Percentiles rank a stretch among this genome's conserved stretches.
Evolutionary conservation across 2,888 invertebrate genomes (phyloP).

Genomic region (Tachystola acroxantha): DNA sequence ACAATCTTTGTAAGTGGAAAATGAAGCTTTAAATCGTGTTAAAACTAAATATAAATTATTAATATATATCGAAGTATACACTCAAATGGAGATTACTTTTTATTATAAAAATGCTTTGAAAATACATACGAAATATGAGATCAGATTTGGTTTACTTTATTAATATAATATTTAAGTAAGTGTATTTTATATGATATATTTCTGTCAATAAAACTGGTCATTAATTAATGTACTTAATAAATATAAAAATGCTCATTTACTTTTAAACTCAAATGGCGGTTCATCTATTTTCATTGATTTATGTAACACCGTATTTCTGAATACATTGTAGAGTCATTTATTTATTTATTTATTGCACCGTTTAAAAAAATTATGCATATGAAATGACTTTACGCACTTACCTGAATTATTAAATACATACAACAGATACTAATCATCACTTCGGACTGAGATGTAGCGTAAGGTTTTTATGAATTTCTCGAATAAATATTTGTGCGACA

Average conservation of each 20-base stretch:
- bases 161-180: too few species aligned
- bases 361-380: too few species aligned
- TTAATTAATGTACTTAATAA: too few species aligned
- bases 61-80: not conserved
- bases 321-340: too few species aligned
- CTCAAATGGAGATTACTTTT: not conserved
- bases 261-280: too few species aligned
- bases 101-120: not conserved
- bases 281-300: too few species aligned
- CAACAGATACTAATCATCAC: slow-evolving; percentile 3
- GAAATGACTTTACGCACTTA: too few species aligned
- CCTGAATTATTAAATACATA: not conserved
- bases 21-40: slow-evolving; percentile 73
- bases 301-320: too few species aligned
- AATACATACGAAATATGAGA: not conserved
- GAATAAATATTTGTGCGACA: not conserved
- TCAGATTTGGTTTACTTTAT: not conserved
- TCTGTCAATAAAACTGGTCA: too few species aligned
- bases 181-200: too few species aligned
- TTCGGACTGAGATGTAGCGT: slow-evolving; percentile 9
- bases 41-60: slow-evolving; percentile 21
- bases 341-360: too few species aligned
- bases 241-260: too few species aligned
- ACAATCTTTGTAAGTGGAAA: slow-evolving; percentile 60
- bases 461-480: not conserved